Evolutionary conservation across 2,797 vertebrate species (phyloP).

Genomic region (Macroramphosus scolopax): DNA sequence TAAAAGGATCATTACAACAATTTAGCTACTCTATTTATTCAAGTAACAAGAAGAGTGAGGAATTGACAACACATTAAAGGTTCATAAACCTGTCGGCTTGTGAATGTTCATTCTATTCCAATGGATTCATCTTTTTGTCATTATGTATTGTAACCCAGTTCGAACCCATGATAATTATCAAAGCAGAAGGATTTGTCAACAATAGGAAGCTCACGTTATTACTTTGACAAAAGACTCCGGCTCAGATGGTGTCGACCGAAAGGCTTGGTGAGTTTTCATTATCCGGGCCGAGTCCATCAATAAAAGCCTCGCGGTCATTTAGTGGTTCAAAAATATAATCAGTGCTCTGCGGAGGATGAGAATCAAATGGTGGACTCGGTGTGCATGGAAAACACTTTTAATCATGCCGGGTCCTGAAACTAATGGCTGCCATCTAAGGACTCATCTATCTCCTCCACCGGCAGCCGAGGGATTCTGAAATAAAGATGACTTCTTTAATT

Average conservation of each 20-base stretch:
- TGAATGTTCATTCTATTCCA: not conserved
- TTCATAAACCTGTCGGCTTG: too few species aligned
- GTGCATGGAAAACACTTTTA: conserved; percentile 2
- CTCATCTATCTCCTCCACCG: conserved; percentile 2
- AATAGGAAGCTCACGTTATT: conserved; percentile 39
- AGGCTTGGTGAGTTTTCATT: conserved; percentile 48
- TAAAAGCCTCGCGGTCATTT: conserved; percentile 35
- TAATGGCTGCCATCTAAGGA: conserved; percentile 3
- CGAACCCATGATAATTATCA: conserved; percentile 39
- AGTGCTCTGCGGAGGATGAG: conserved; percentile 19
- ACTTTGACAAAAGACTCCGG: conserved; percentile 47
- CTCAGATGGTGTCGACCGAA: conserved; percentile 42
- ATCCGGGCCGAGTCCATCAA: conserved; percentile 31
- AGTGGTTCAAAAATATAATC: conserved; percentile 36
- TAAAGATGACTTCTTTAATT: conserved; percentile 24
- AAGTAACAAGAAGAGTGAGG: too few species aligned
- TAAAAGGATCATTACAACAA: too few species aligned
- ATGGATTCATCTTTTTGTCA: conserved; percentile 11
- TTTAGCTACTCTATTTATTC: too few species aligned
- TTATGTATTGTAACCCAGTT: conserved; percentile 14
- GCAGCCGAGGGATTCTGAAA: conserved; percentile 19
- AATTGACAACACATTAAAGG: too few species aligned
- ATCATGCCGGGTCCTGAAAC: conserved; percentile 2
- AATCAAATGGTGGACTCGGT: conserved; percentile 20
- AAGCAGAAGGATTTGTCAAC: conserved; percentile 41